These are phyloP conservation scores for Harlomillsia oculata DNA, from an alignment of 1,140 invertebrate species.

Conservation along the genomic window DNA sequence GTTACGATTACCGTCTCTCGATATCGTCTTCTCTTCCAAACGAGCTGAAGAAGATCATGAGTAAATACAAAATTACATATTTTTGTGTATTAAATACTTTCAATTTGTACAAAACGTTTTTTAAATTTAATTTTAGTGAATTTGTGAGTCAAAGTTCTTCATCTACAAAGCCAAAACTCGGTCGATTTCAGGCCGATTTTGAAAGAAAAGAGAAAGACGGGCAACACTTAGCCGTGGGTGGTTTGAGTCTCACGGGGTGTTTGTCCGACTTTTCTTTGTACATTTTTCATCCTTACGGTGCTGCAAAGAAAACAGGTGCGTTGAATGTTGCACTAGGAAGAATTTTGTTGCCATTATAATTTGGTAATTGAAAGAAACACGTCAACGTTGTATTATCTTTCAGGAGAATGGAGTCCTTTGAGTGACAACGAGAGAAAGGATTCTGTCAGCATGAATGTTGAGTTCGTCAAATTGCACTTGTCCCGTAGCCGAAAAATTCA, in stretches of 20 bases:
- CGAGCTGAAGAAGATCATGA: conserved; percentile 57
- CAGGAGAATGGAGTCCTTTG: conserved; percentile 69
- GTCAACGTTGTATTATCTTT: not conserved
- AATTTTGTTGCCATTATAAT: no score
- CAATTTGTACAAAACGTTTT: not conserved
- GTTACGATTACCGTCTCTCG: conserved; percentile 86
- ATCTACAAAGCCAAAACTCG: not conserved
- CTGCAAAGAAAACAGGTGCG: conserved; percentile 64
- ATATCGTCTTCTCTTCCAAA: conserved; percentile 86
- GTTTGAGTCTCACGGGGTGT: conserved; percentile 85
- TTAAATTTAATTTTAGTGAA: conserved; percentile 9
- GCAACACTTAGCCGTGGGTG: conserved; percentile 60
- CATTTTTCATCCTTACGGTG: conserved; percentile 95
- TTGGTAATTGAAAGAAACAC: no score
- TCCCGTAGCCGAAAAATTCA: conserved; percentile 73
- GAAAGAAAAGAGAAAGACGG: conserved; percentile 35
- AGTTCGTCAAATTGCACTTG: conserved; percentile 93
- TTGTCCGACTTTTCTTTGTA: conserved; percentile 93
- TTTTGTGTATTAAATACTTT: not conserved
- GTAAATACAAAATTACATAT: conserved; percentile 8
- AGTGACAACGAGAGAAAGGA: conserved; percentile 85
- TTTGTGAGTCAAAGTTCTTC: conserved; percentile 1
- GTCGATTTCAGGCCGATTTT: not conserved
- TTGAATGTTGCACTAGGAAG: not conserved
- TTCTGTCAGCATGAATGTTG: conserved; percentile 89